Conservation (phyloP, 2,888 invertebrate genomes). For the Oscheius myriophilus region DNA sequence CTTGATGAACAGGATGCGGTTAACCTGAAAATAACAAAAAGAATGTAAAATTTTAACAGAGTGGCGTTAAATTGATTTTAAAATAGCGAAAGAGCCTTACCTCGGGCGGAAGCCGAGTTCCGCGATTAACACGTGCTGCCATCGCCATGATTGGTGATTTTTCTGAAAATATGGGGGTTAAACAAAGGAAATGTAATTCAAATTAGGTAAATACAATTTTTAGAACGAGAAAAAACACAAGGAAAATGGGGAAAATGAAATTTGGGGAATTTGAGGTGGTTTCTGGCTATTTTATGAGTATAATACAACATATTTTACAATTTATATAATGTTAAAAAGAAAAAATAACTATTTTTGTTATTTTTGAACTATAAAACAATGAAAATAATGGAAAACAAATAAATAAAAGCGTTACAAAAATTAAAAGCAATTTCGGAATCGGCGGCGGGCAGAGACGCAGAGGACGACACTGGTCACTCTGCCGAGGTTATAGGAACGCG, state of each 20-base stretch:
- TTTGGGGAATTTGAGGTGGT: neutral
- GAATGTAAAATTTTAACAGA: conserved; percentile 5
- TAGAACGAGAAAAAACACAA: neutral
- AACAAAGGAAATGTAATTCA: neutral
- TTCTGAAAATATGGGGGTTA: neutral
- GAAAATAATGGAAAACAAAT: too few species aligned
- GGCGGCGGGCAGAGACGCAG: neutral
- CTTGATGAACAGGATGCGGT: conserved; percentile 92
- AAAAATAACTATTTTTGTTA: too few species aligned
- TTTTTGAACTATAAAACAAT: too few species aligned
- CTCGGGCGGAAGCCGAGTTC: conserved; percentile 87
- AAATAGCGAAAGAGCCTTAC: conserved; percentile 12
- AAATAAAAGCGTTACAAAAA: too few species aligned
- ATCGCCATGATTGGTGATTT: conserved; percentile 62
- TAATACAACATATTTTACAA: neutral
- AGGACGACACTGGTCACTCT: neutral
- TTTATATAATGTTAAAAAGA: too few species aligned
- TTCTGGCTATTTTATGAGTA: neutral
- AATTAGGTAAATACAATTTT: neutral
- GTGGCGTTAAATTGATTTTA: too few species aligned
- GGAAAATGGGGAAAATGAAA: neutral
- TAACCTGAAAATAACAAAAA: conserved; percentile 78
- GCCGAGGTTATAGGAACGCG: neutral
- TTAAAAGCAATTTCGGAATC: too few species aligned
- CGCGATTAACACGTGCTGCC: conserved; percentile 58